A percentile compares a stretch with the other conserved stretches of the same genome.
phyloP scores from a whole-genome alignment of 2,113 vertebrate species.

The Scalopus aquaticus region DNA sequence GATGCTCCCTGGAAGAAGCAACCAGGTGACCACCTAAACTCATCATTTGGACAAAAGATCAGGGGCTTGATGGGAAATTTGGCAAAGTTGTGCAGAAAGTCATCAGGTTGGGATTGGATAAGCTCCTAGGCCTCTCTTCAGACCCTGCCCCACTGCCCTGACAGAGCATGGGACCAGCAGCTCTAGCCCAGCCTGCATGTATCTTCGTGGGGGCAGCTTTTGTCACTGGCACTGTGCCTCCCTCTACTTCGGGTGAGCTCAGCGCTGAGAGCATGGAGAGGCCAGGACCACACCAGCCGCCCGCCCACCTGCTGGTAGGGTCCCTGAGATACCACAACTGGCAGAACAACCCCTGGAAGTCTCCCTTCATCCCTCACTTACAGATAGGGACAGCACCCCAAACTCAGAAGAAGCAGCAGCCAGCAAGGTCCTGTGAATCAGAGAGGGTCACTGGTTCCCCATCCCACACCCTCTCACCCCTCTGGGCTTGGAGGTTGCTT shows the following conservation, averaged over 20 bases:
- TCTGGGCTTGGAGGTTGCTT: neutral
- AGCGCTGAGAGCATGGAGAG: neutral
- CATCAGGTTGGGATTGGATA: neutral
- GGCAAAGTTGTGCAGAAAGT: neutral
- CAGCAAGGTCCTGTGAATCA: rapidly evolving
- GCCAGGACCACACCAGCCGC: neutral
- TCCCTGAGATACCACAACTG: neutral
- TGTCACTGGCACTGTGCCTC: rapidly evolving
- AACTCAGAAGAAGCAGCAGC: neutral
- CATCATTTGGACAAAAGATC: neutral
- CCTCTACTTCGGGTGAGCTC: neutral
- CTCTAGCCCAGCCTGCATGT: too few relatives aligned
- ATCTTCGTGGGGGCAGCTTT: neutral
- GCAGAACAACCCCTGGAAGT: neutral
- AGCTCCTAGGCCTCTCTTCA: neutral
- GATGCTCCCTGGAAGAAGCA: neutral
- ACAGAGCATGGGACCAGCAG: neutral
- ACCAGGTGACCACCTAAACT: neutral
- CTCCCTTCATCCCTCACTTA: neutral
- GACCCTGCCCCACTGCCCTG: neutral
- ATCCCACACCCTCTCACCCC: neutral
- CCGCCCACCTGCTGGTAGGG: neutral
- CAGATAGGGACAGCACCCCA: neutral
- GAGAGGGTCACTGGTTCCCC: neutral
- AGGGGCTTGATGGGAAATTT: neutral